phyloP scores from a whole-genome alignment of 1,140 invertebrate species.

The Pogonomyrmex barbatus region DNA sequence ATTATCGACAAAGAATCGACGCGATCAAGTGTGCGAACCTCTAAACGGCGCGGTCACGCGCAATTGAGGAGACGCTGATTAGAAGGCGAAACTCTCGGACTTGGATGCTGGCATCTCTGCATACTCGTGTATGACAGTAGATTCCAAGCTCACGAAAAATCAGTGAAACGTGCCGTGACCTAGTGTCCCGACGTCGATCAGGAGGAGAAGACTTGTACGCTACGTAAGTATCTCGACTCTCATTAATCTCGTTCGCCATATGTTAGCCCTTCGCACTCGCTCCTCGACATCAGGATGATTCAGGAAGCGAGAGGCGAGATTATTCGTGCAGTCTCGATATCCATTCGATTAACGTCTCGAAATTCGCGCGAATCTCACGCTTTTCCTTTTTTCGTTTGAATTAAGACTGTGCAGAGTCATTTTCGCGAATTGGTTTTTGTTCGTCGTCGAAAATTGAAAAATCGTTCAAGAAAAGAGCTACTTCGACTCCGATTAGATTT shows the following conservation, averaged over 20 bases:
- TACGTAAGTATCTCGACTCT: slow-evolving; percentile 60
- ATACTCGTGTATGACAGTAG: not conserved
- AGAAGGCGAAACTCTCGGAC: slow-evolving; percentile 15
- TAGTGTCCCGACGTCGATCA: slow-evolving; percentile 66
- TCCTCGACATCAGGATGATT: not conserved
- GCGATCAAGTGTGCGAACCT: slow-evolving; percentile 58
- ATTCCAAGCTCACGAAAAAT: slow-evolving; percentile 39
- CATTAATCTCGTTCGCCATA: slow-evolving; percentile 51
- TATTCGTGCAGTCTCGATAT: not conserved
- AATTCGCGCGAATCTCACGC: not conserved
- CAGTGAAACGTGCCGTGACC: slow-evolving; percentile 67
- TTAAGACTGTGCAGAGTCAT: not conserved
- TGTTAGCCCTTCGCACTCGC: slow-evolving; percentile 47
- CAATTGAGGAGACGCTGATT: not conserved
- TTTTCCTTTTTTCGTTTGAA: not conserved
- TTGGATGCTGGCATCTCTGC: slow-evolving; percentile 54
- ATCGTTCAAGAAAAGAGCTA: not conserved
- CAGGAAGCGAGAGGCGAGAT: not conserved
- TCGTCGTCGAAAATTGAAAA: not conserved
- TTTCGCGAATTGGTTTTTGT: not conserved
- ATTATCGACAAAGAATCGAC: not conserved
- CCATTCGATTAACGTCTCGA: not conserved
- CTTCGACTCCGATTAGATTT: not conserved
- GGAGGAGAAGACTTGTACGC: slow-evolving; percentile 62
- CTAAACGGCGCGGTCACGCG: slow-evolving; percentile 1